Percentiles rank a stretch among this genome's conserved stretches.
phyloP scores from a whole-genome alignment of 2,113 vertebrate genomes.

The Tricholaema leucomelas region DNA sequence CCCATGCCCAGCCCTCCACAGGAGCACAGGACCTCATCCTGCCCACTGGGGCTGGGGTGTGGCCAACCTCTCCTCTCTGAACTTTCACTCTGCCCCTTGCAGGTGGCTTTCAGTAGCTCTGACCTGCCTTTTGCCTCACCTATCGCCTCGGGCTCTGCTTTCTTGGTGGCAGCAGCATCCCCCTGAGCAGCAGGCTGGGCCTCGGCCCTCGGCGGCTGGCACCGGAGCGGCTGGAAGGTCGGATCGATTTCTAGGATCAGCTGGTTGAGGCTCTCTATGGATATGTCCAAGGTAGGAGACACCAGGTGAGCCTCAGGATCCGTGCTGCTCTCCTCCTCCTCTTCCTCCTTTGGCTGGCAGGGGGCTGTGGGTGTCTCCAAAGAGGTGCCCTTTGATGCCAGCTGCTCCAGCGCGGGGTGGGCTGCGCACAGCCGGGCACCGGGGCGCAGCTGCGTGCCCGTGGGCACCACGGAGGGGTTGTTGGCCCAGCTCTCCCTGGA shows the following conservation, averaged over 20 bases:
- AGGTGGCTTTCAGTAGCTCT: not conserved
- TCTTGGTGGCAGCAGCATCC: not conserved
- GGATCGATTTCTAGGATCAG: constrained; percentile 87
- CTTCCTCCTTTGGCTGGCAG: not conserved
- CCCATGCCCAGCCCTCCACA: not conserved
- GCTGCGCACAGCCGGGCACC: not conserved
- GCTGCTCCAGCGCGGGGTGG: not conserved
- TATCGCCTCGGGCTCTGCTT: not conserved
- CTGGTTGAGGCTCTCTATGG: constrained; percentile 81
- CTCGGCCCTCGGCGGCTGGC: not conserved
- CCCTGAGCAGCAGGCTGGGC: not conserved
- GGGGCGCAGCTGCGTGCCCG: not conserved
- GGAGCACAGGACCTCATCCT: not conserved
- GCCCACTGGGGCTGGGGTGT: not conserved
- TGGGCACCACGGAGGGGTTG: not conserved
- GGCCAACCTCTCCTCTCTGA: not conserved
- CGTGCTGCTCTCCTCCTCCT: not conserved
- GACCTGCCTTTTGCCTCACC: constrained; percentile 50
- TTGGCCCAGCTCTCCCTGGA: constrained; percentile 23
- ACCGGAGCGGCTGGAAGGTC: constrained; percentile 72
- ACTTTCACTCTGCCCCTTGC: not conserved
- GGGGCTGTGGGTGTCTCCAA: not conserved
- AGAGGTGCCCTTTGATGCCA: not conserved
- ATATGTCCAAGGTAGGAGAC: constrained; percentile 75
- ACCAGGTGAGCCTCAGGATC: not conserved